Evolutionary conservation across 2,797 vertebrate species (phyloP), one percentile per base, ranked within the genome.

Genomic region (Phoxinus dragarum): DNA sequence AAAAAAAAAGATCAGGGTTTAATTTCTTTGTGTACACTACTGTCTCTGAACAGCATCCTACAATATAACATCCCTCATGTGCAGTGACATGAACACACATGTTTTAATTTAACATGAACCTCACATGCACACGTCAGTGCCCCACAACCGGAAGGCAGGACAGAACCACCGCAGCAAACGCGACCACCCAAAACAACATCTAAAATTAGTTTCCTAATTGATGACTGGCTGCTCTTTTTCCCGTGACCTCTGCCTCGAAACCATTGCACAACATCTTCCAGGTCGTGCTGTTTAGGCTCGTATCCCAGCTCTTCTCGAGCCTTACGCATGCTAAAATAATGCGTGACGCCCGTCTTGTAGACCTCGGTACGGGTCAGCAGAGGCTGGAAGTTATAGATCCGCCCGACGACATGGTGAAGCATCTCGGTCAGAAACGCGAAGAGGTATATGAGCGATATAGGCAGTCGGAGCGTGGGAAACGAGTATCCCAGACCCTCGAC

Each of bases 281-380:
- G 93, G 92, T 91, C 94, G 72, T 95, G 93, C 0, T 93, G 88
- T 87, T 90, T 90, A 11, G 98, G 96, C 56, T 96, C 78, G 2
- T 98, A 99, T 1, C 96, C 92, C 7, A 99, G 94, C 89, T 99
- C 97, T 0, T 59, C 94, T 88, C 89, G 95, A 67, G 98, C 97
- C 88, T 99, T 99, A 8, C 93, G 94, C 88, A 97, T 91, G 88
- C 96, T 99, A 74, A 99, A 99, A 90, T 98, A 99, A 90, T 99
- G 97, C 0, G 98, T 99, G 88, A 99, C 94, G 0, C 97, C 98
- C 0, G 97, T 99, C 93, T 99, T 99, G 89, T 98, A 99, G 87
- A 99, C 98, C 90, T 99, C 98, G 0, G 97, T 95, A 64, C 97
- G 94, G 0, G 97, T 99, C 86, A 99, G 95, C 78, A 99, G 94